Evolutionary conservation across 2,888 invertebrate genomes (phyloP).

Genomic region (Epinotia bilunana): DNA sequence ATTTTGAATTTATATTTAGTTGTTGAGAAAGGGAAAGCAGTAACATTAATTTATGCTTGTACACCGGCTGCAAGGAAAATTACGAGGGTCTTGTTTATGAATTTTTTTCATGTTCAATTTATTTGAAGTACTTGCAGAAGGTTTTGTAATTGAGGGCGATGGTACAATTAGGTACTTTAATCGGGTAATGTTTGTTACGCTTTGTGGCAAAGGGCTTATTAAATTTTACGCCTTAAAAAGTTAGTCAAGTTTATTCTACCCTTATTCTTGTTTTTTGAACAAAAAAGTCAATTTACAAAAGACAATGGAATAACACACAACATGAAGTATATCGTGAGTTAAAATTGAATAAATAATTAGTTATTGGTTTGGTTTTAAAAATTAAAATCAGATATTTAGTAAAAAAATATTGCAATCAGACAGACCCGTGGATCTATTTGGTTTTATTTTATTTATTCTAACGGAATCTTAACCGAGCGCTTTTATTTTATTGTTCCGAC

Average conservation of each 20-base stretch:
- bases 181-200: background rate
- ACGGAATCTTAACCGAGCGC: too few relatives aligned
- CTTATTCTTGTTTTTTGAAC: background rate
- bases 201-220: background rate
- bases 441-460: too few relatives aligned
- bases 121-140: constrained; percentile 3
- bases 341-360: too few relatives aligned
- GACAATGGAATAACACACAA: background rate
- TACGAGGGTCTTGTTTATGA: constrained; percentile 17
- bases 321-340: too few relatives aligned
- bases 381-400: too few relatives aligned
- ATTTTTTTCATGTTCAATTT: constrained; percentile 19
- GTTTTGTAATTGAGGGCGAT: background rate
- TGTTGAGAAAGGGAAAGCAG: background rate
- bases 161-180: background rate
- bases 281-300: background rate
- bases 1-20: background rate
- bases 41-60: constrained; percentile 18
- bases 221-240: background rate
- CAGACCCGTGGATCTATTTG: too few relatives aligned
- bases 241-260: background rate
- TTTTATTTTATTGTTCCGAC: too few relatives aligned
- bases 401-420: too few relatives aligned
- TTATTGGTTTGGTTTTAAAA: too few relatives aligned
- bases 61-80: constrained; percentile 10